Percentiles rank a stretch among this genome's conserved stretches.
Evolutionary conservation across 2,113 vertebrate genomes (phyloP).

Genomic region (Varanus komodoensis): DNA sequence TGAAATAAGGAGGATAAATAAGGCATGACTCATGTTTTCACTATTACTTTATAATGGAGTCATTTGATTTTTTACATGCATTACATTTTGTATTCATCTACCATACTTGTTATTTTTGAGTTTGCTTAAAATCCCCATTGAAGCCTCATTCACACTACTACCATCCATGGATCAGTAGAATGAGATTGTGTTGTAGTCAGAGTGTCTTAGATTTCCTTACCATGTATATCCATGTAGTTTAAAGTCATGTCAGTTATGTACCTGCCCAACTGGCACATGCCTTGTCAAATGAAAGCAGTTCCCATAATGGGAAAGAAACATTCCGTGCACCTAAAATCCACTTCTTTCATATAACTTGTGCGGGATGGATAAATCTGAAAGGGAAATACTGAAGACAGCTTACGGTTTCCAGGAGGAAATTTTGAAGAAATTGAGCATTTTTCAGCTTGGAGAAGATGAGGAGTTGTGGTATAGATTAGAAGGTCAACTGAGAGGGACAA

Average conservation of each 20-base stretch:
- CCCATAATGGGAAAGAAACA: neutral
- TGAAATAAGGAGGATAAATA: slow-evolving; percentile 7
- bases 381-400: neutral
- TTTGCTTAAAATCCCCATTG: neutral
- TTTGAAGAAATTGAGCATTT: neutral
- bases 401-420: neutral
- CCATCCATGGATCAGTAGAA: neutral
- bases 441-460: neutral
- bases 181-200: neutral
- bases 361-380: neutral
- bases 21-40: neutral
- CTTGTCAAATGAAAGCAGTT: neutral
- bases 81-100: slow-evolving; percentile 6
- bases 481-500: neutral
- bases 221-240: no score
- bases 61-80: neutral
- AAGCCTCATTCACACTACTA: neutral
- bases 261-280: neutral
- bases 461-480: neutral
- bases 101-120: neutral
- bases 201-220: neutral
- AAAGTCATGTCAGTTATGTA: neutral
- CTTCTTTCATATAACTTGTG: neutral
- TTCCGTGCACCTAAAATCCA: neutral
- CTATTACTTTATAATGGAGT: neutral